These are phyloP conservation scores for Dendrolimus houi DNA, from an alignment of 2,888 invertebrate genomes.

Conservation along the genomic window DNA sequence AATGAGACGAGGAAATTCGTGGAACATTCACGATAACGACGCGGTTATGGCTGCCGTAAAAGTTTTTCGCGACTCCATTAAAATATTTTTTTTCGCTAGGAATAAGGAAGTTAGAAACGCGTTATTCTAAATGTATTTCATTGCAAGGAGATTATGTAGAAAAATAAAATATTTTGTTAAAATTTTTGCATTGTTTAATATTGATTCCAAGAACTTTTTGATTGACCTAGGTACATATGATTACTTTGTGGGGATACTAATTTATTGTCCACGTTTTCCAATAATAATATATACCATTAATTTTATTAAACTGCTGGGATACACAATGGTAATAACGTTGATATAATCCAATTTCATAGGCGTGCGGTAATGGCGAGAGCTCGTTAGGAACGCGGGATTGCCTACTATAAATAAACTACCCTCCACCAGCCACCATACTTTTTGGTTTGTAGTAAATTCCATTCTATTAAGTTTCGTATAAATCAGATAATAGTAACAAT, in stretches of 20 bases:
- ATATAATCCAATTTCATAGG: conserved; percentile 63
- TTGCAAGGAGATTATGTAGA: too few relatives aligned
- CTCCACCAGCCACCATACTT: neutral
- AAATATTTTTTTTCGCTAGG: too few relatives aligned
- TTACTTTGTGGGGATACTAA: neutral
- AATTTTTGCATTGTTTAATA: too few relatives aligned
- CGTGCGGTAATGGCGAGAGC: conserved; percentile 59
- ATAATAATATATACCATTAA: conserved; percentile 22
- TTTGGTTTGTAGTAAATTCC: neutral
- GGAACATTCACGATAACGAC: too few relatives aligned
- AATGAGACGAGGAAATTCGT: too few relatives aligned
- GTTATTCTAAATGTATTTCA: too few relatives aligned
- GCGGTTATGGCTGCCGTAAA: too few relatives aligned
- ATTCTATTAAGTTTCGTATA: neutral
- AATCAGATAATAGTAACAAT: neutral
- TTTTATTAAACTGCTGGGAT: conserved; percentile 36
- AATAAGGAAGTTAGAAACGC: too few relatives aligned
- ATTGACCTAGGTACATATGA: too few relatives aligned
- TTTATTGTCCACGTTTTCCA: conserved; percentile 18
- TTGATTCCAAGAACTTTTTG: too few relatives aligned
- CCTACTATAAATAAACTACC: conserved; percentile 53
- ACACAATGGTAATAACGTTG: conserved; percentile 50
- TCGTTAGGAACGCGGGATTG: conserved; percentile 64
- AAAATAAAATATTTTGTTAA: too few relatives aligned
- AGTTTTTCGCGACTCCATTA: too few relatives aligned